A percentile compares a stretch with the other conserved stretches of the same genome.
phyloP scores from a whole-genome alignment of 2,888 invertebrate genomes.

The Villa cingulata region DNA sequence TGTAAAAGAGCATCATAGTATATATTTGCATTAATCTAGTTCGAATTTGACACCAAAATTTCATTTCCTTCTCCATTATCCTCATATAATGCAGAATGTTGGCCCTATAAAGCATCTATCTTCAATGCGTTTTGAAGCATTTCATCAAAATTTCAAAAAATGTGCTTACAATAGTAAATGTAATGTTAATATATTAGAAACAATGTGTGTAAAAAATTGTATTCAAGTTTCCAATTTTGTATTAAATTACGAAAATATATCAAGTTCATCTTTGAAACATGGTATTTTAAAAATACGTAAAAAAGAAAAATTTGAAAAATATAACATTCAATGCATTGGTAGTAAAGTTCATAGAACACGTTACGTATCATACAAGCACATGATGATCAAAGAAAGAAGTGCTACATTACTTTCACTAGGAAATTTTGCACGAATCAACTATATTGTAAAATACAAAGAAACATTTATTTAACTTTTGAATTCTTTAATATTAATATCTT shows the following conservation, averaged over 20 bases:
- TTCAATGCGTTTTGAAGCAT: conserved; percentile 15
- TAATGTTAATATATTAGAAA: conserved; percentile 2
- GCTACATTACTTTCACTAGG: neutral
- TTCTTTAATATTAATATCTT: neutral
- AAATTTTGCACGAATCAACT: neutral
- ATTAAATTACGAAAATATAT: conserved; percentile 2
- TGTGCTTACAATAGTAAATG: neutral
- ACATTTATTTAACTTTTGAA: neutral
- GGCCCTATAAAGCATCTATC: conserved; percentile 13
- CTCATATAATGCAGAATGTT: conserved; percentile 12
- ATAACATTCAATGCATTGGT: neutral
- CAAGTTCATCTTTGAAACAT: neutral
- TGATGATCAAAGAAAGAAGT: neutral
- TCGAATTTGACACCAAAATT: conserved; percentile 15
- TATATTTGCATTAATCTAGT: conserved; percentile 11
- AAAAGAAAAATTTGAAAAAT: neutral
- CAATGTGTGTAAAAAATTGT: conserved; percentile 1
- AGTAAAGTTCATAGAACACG: neutral
- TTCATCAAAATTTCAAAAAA: conserved; percentile 14
- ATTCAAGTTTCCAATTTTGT: neutral
- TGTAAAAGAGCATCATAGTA: conserved; percentile 13
- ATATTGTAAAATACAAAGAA: neutral
- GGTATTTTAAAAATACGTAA: neutral
- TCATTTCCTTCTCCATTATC: conserved; percentile 16
- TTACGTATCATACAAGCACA: neutral